These are phyloP conservation scores for Mesorhabditis spiculigera DNA, from an alignment of 2,888 invertebrate species.

Conservation along the genomic window DNA sequence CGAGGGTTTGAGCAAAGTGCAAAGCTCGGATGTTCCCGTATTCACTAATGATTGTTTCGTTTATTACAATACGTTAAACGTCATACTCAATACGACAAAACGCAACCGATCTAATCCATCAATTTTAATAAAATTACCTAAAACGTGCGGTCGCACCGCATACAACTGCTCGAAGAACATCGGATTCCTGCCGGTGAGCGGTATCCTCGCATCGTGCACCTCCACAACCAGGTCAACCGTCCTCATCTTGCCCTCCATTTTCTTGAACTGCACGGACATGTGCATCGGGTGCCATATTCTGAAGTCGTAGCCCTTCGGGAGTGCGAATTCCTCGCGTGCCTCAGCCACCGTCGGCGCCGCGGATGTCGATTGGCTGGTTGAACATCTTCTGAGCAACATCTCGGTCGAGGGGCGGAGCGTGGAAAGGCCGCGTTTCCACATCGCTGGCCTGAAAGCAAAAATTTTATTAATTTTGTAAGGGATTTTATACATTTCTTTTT, in stretches of 20 bases:
- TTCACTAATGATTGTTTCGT: too few relatives aligned
- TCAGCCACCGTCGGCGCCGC: neutral
- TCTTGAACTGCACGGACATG: slow-evolving; percentile 52
- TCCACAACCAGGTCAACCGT: slow-evolving; percentile 52
- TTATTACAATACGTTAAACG: too few relatives aligned
- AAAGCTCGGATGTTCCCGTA: too few relatives aligned
- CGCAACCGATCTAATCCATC: neutral
- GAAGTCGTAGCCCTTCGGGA: slow-evolving; percentile 32
- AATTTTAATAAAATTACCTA: slow-evolving; percentile 28
- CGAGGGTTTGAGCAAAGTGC: too few relatives aligned
- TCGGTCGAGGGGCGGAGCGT: too few relatives aligned
- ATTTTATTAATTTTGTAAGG: too few relatives aligned
- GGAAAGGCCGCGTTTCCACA: too few relatives aligned
- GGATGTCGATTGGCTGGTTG: too few relatives aligned
- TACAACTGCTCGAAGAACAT: slow-evolving; percentile 45
- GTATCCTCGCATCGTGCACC: slow-evolving; percentile 57
- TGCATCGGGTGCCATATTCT: slow-evolving; percentile 50
- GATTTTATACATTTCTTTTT: too few relatives aligned
- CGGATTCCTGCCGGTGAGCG: slow-evolving; percentile 56
- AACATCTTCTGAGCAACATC: too few relatives aligned
- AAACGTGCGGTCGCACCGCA: slow-evolving; percentile 54
- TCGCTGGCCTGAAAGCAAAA: too few relatives aligned
- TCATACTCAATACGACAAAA: too few relatives aligned
- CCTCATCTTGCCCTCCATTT: slow-evolving; percentile 53
- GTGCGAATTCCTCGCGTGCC: slow-evolving; percentile 22